phyloP scores from a whole-genome alignment of 2,888 invertebrate genomes.

The Andricus curvator region DNA sequence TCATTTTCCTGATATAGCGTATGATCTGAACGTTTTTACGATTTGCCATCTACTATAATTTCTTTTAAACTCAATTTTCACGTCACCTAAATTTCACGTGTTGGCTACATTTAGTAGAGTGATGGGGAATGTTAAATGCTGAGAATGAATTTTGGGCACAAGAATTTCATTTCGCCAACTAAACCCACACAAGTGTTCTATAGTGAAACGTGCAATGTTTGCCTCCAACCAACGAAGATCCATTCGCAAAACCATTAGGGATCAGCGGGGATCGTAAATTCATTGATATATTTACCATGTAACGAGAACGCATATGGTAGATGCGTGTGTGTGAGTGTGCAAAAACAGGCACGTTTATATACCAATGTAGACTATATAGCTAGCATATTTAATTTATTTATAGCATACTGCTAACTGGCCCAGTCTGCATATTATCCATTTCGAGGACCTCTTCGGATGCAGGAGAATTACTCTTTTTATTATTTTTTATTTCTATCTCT shows the following conservation, averaged over 20 bases:
- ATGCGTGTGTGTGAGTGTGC: not conserved
- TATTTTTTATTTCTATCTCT: slow-evolving; percentile 35
- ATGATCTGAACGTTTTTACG: too few species aligned
- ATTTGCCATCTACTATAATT: too few species aligned
- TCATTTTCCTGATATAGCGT: too few species aligned
- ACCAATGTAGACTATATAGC: slow-evolving; percentile 10
- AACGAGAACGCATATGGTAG: slow-evolving; percentile 56
- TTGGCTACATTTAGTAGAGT: not conserved
- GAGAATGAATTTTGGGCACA: slow-evolving; percentile 5
- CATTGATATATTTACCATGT: slow-evolving; percentile 77
- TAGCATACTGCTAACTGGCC: slow-evolving; percentile 38
- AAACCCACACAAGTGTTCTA: slow-evolving; percentile 21
- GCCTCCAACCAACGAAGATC: slow-evolving; percentile 73
- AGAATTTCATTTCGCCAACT: slow-evolving; percentile 22
- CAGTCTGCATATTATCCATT: slow-evolving; percentile 30
- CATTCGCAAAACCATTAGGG: slow-evolving; percentile 74
- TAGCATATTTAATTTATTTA: slow-evolving; percentile 19
- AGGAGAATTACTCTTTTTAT: slow-evolving; percentile 12
- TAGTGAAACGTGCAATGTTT: slow-evolving; percentile 31
- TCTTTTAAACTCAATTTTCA: too few species aligned
- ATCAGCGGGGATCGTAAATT: slow-evolving; percentile 75
- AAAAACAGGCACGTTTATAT: slow-evolving; percentile 33
- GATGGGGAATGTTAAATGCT: not conserved
- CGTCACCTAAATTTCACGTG: too few species aligned
- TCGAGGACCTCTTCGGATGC: slow-evolving; percentile 11